Base-by-base conservation (phyloP, 1,140 invertebrate species). In the Rhyacophila brunnea region DNA sequence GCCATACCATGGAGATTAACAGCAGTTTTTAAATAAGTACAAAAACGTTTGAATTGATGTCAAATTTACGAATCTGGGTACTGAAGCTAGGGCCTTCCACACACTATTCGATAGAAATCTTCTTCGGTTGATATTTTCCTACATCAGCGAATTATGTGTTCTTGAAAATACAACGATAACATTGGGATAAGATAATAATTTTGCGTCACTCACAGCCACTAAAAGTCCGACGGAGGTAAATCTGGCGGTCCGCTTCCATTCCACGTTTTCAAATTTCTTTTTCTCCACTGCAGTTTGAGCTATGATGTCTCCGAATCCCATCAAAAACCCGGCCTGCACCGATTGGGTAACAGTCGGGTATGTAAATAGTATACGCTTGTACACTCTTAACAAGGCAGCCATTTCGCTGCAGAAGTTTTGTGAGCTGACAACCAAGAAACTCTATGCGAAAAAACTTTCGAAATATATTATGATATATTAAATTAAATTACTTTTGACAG, bases 301-400 rank as follows among this genome's bases (percentile, higher is more conserved):
- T 15, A 53, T 20, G 15, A 59, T 32, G 42, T 59, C 57, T 14
- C 57, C 57, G 11, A 53, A 18, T 9, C 49, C 57, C 57, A 59
- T 59, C 17, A 59, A 38, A 46, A 52, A 34, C n/a, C 57, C 57
- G 1, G 49, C 38, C 35, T 59, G 57, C 38, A 53, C 38, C 10
- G 47, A 50, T 36, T 50, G 46, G n/a, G 47, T 47, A 14, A 50
- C 7, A 50, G 44, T 17, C 15, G 55, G 54, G 6, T 49, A 18
- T 9, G 19, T 57, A 23, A 38, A 20, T 13, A 57, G n/a, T 10
- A 34, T 34, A 20, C 10, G 19, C n/a, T 23, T 28, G 13, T 57
- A 57, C 36, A 57, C 47, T 43, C 17, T 57, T 14, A 57, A 2
- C 13, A 57, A 19, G 17, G 7, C 13, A 11, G 54, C 18, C 54